Evolutionary conservation across 2,113 vertebrate species (phyloP), one percentile per base, ranked within the genome.

Genomic region (Lutjanus erythropterus): DNA sequence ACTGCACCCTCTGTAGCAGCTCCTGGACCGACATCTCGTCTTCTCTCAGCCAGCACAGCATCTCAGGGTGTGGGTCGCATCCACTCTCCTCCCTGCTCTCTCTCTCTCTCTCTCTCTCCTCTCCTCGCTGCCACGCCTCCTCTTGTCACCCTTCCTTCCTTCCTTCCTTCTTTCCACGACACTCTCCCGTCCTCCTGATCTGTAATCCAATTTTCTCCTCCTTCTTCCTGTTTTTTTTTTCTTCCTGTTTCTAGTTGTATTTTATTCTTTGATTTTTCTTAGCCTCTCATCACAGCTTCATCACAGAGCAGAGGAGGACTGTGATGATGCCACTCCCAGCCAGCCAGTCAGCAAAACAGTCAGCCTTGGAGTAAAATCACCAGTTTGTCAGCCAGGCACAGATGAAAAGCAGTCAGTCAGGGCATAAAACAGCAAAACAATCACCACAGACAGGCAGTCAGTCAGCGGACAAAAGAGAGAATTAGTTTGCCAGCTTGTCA

Each of bases 1-100:
- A 96, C 89, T 96, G 93, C 91, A 97, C 95, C 84, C 96, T 93
- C 91, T 96, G 95, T 81, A 93, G 96, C 84, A 98, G 95, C 92
- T 98, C 97, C 94, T 96, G 96, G 71, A 96, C 94, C 88, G 96
- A 97, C 97, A 98, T 99, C 90, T 98, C 97, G 88, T 97, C 97
- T 91, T 97, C 96, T 92, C 95, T 94, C 71, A 97, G 93, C 95
- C 96, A 97, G 90, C 95, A 95, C 90, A 96, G 96, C 97, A 97
- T 97, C 95, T 97, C 97, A 95, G 86, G 91, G 84, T 87, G 93
- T 84, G 69, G 86, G 87, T 89, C 68, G 93, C 88, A 88, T 81
- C 78, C 79, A 82, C 81, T 70, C 78, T 81, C 64, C 74, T 75
- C 68, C 74, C 46, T 29, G 46, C 65, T 55, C 75, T 66, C 41